Evolutionary conservation across 2,113 vertebrate genomes (phyloP).

Genomic region (Ifrita kowaldi): DNA sequence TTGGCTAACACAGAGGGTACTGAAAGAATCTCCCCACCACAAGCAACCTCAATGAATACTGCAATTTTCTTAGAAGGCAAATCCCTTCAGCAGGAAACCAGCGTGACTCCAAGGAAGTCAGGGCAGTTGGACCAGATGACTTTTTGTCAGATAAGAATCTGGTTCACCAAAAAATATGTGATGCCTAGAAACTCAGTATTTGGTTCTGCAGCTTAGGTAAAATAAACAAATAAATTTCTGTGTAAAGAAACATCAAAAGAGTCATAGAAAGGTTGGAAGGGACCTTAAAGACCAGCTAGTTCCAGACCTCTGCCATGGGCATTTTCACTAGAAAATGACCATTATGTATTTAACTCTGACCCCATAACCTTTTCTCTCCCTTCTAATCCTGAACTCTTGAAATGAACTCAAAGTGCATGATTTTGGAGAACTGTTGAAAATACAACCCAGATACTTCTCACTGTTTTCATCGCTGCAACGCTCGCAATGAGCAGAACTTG

Average conservation of each 20-base stretch:
- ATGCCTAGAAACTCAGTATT: neutral
- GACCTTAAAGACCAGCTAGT: neutral
- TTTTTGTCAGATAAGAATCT: neutral
- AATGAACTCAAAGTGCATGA: accelerated
- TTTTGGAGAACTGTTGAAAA: neutral
- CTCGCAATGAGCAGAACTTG: neutral
- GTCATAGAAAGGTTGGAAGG: neutral
- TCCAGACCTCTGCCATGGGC: neutral
- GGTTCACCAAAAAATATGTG: accelerated
- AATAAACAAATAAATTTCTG: neutral
- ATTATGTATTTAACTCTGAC: neutral
- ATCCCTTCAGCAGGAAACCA: neutral
- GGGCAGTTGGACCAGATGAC: neutral
- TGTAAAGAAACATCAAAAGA: neutral
- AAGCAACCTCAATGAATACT: neutral
- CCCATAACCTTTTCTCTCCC: neutral
- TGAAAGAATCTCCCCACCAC: neutral
- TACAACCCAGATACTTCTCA: neutral
- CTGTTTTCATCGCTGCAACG: neutral
- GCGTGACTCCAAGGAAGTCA: neutral
- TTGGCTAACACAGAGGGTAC: neutral
- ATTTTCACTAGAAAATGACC: neutral
- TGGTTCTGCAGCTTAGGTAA: neutral
- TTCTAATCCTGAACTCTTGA: neutral
- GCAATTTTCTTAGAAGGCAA: neutral